Base-by-base conservation (phyloP, 1,140 invertebrate species). In the Bombus soroeensis region DNA sequence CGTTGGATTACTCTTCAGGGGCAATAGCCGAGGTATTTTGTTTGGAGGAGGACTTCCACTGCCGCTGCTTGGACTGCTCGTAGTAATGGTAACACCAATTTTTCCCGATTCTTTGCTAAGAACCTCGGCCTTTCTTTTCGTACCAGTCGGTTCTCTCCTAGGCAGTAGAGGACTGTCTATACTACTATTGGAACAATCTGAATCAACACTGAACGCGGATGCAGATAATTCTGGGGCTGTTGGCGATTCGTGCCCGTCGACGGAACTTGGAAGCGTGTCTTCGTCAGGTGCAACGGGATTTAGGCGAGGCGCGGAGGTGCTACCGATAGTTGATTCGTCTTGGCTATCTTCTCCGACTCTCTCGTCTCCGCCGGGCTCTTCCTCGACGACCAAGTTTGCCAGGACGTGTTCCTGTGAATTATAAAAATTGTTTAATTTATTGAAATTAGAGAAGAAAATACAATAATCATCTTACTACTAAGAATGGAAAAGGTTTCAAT, bases 51-150 rank as follows among this genome's bases (percentile, higher is more conserved):
- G 94, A 80, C 95, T 96, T 64, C 95, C 93, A 89, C 94, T 94
- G 81, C 95, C 92, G 93, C 96, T 96, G 90, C 96, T 96, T 39
- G 97, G 96, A 93, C 96, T 96, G 78, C 96, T 97, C 79, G 97
- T 98, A 15, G 97, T 97, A 79, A 98, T 98, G 28, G 98, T 98
- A 37, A 98, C 97, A 66, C 98, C 98, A 88, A 98, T 98, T 95
- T 98, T 98, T 2, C 98, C 98, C 6, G 97, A 98, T 93, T 98
- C 97, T 87, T 97, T 97, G 68, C 97, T 97, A 3, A 98, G 95
- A 2, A 98, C 97, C 89, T 98, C 97, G 1, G 97, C 98, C 94
- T 98, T 98, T 81, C 98, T 96, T 93, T 98, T 98, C 37, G 97
- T 96, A 34, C 97, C 97, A 25, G 95, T 92, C 1, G 94, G 93